A percentile compares a stretch with the other conserved stretches of the same genome.
Conservation (phyloP, 2,113 vertebrate species). For the Dryoscopus gambensis region DNA sequence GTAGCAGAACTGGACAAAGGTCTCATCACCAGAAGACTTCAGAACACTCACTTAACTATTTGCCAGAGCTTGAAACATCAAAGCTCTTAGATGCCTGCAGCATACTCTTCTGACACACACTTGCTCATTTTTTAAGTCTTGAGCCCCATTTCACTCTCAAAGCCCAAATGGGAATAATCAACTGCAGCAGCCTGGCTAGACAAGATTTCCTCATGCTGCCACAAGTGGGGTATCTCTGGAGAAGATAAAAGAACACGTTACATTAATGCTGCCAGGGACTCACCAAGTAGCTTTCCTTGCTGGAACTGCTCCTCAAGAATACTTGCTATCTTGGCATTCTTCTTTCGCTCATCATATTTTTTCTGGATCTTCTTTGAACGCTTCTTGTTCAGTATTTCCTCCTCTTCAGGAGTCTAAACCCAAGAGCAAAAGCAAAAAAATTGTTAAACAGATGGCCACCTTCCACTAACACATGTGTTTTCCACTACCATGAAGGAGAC, state of each 20-base stretch:
- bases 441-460: background rate
- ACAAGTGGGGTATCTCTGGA: background rate
- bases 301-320: slow-evolving; percentile 96
- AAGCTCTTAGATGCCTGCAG: background rate
- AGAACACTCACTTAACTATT: background rate
- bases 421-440: background rate
- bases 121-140: background rate
- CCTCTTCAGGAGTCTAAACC: slow-evolving; percentile 91
- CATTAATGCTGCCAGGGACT: slow-evolving; percentile 26
- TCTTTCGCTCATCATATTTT: slow-evolving; percentile 92
- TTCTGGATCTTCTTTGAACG: slow-evolving; percentile 98
- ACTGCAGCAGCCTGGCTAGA: background rate
- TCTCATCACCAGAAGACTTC: slow-evolving; percentile 78
- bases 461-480: background rate
- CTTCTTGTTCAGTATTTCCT: slow-evolving; percentile 96
- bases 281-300: slow-evolving; percentile 96
- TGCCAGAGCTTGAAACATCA: background rate
- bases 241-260: background rate
- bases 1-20: slow-evolving; percentile 86
- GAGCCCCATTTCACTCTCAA: background rate
- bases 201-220: background rate
- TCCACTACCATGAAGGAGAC: background rate
- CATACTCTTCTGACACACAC: background rate
- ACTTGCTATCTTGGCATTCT: slow-evolving; percentile 89
- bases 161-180: background rate